Evolutionary conservation across 1,140 invertebrate genomes (phyloP).

Genomic region (Drosophila hydei): DNA sequence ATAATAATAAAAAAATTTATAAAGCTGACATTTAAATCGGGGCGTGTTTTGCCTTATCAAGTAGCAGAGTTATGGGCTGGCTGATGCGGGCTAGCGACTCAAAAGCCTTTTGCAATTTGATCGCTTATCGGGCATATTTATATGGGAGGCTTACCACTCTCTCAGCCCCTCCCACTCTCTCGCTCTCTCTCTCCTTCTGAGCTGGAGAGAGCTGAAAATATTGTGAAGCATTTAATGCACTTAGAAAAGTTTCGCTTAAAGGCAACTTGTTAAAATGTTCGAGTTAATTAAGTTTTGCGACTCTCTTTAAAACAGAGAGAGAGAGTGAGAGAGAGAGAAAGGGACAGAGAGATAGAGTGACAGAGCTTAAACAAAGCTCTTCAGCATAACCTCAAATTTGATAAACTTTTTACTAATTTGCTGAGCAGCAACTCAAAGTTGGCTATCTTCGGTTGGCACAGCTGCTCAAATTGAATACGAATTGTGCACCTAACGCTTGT

Average conservation of each 20-base stretch:
- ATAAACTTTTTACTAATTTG: background rate
- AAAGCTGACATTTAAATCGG: constrained; percentile 40
- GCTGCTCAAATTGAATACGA: constrained; percentile 1
- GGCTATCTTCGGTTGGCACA: background rate
- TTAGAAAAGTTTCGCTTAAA: too few relatives aligned
- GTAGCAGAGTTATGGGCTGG: constrained; percentile 15
- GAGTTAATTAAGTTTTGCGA: too few relatives aligned
- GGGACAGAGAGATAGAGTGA: too few relatives aligned
- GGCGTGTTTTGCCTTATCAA: constrained; percentile 38
- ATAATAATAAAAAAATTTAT: constrained; percentile 10
- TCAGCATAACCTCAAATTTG: constrained; percentile 6
- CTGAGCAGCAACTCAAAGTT: background rate
- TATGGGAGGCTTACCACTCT: background rate
- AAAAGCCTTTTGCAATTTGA: background rate
- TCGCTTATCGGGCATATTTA: background rate
- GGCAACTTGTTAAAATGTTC: too few relatives aligned
- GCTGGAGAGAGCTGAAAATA: too few relatives aligned
- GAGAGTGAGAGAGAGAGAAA: too few relatives aligned
- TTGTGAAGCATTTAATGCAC: too few relatives aligned
- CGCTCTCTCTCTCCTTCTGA: too few relatives aligned
- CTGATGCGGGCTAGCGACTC: background rate
- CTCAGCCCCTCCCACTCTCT: too few relatives aligned
- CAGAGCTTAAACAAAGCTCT: background rate
- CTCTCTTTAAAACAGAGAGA: too few relatives aligned
- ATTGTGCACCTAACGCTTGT: constrained; percentile 13